These are phyloP conservation scores for Cyrtonyx montezumae DNA, from an alignment of 2,113 vertebrate genomes.

Conservation along the genomic window DNA sequence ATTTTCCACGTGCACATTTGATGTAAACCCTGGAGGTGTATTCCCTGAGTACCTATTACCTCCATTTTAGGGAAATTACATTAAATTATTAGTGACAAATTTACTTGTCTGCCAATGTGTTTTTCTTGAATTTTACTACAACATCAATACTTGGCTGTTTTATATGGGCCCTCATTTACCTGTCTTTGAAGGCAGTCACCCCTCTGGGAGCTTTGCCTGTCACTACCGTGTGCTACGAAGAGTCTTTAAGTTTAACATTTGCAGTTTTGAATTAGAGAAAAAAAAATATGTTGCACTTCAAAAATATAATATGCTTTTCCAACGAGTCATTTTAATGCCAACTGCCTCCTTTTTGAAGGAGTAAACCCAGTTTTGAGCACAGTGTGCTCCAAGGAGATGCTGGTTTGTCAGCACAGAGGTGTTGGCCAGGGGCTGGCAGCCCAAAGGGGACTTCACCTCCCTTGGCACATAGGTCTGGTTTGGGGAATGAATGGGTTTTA, in stretches of 20 bases:
- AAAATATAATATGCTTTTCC: conserved; percentile 60
- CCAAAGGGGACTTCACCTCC: not conserved
- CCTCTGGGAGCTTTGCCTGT: conserved; percentile 83
- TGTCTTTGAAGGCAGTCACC: conserved; percentile 83
- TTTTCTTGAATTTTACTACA: conserved; percentile 87
- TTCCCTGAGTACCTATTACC: conserved; percentile 85
- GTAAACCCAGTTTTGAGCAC: not conserved
- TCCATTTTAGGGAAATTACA: conserved; percentile 88
- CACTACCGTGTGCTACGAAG: conserved; percentile 75
- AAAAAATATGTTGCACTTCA: conserved; percentile 75
- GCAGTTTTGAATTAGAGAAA: conserved; percentile 72
- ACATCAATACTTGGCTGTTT: conserved; percentile 86
- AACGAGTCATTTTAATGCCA: conserved; percentile 22
- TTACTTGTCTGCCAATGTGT: conserved; percentile 88
- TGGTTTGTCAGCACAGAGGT: not conserved
- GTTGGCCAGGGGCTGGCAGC: not conserved
- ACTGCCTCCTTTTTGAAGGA: not conserved
- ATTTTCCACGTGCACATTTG: conserved; percentile 81
- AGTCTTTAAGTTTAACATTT: conserved; percentile 78
- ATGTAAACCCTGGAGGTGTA: conserved; percentile 85
- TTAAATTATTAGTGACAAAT: conserved; percentile 90
- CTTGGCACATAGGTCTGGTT: not conserved
- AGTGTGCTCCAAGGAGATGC: not conserved
- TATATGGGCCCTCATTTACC: conserved; percentile 83
- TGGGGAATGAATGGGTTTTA: not conserved